Evolutionary conservation across 2,797 vertebrate genomes (phyloP), one percentile per base, ranked within the genome.

Genomic region (Thaleichthys pacificus): DNA sequence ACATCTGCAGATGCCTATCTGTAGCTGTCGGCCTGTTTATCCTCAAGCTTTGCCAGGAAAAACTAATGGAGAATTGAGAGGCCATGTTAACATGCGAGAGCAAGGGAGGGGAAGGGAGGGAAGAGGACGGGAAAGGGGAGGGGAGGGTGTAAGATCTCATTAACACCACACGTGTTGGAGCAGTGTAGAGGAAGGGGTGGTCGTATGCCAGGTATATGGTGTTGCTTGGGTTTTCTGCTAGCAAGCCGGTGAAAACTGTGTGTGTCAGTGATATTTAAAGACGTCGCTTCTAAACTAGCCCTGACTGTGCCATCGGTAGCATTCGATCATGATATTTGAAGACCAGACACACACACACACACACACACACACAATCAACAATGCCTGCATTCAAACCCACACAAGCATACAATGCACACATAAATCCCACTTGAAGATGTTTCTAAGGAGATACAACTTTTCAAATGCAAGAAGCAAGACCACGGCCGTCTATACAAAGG

Each of bases 1-100:
- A 84, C 87, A 88, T 89, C 88, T 89, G 86, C 72, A 89, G 87
- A 88, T 88, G 4, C 86, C 63, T 86, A 88, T 92, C 87, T 1
- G 63, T 9, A 1, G 77, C 60, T 61, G 22, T 69, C 67, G n/a
- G 69, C 24, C 51, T 65, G 32, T 22, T 42, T 57, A 54, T 12
- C 47, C 60, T 57, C 22, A 5, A 58, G 28, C 57, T n/a, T 7
- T 32, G 66, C 77, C 83, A n/a, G 26, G 56, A 51, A 15, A n/a
- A 14, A 47, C 42, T 38, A 64, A 58, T 17, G 35, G 47, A 63
- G n/a, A 35, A 69, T 12, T 38, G 61, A 42, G 32, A 66, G 61
- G 30, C 80, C 60, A 66, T 49, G 64, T 30, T 12, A 57, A 54
- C 58, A 75, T 35, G 24, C 14, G 21, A 69, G 61, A 51, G 58